These are phyloP conservation scores for Bombylius major DNA, from an alignment of 2,888 invertebrate genomes.

Conservation along the genomic window DNA sequence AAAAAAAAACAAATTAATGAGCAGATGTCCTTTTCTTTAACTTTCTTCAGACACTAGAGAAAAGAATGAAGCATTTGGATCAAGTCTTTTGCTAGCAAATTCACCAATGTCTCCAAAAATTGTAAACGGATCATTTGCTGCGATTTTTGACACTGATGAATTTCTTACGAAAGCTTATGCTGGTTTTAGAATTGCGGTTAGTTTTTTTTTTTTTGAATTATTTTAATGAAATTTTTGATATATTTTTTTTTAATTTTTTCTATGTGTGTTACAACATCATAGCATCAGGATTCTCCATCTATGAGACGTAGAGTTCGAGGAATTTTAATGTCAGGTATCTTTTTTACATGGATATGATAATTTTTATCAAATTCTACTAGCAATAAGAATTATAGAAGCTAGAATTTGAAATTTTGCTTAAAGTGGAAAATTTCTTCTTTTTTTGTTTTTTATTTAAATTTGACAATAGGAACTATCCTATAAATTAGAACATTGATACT, in stretches of 20 bases:
- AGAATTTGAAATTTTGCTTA: too few relatives aligned
- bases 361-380: too few relatives aligned
- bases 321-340: slow-evolving; percentile 66
- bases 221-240: background rate
- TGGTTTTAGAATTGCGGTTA: slow-evolving; percentile 33
- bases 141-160: slow-evolving; percentile 60
- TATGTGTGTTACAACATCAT: background rate
- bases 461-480: too few relatives aligned
- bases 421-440: too few relatives aligned
- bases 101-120: slow-evolving; percentile 95
- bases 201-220: slow-evolving; percentile 10
- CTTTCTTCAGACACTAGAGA: slow-evolving; percentile 58
- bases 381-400: too few relatives aligned
- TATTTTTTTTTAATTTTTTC: background rate
- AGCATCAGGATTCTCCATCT: slow-evolving; percentile 44
- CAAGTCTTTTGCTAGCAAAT: slow-evolving; percentile 84
- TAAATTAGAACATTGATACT: too few relatives aligned
- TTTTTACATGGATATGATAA: background rate
- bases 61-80: slow-evolving; percentile 78
- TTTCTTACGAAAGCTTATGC: slow-evolving; percentile 37
- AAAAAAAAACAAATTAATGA: too few relatives aligned
- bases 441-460: too few relatives aligned
- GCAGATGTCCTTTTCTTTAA: background rate
- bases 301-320: slow-evolving; percentile 77
- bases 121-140: slow-evolving; percentile 86